These are phyloP conservation scores for Leptinotarsa texana DNA, from an alignment of 1,140 invertebrate species.

Conservation along the genomic window DNA sequence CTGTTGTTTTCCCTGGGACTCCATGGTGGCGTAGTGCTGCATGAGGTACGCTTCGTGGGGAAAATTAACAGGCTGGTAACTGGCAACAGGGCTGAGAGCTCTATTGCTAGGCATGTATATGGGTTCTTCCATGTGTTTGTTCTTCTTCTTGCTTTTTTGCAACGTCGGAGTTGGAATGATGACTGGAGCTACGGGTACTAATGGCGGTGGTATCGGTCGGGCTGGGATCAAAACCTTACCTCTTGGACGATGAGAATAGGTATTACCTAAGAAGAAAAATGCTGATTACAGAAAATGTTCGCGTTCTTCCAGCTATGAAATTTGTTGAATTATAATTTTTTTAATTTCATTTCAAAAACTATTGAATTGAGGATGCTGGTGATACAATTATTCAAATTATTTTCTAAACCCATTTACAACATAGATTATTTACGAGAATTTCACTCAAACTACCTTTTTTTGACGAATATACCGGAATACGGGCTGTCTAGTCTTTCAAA, in stretches of 20 bases:
- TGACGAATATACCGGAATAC: no score
- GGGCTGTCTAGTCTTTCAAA: no score
- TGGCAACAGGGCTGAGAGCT: slow-evolving; percentile 63
- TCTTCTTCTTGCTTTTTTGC: slow-evolving; percentile 47
- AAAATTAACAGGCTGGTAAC: slow-evolving; percentile 66
- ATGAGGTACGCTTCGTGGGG: slow-evolving; percentile 66
- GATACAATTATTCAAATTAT: no score
- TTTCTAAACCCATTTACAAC: no score
- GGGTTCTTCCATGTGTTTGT: slow-evolving; percentile 60
- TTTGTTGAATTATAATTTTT: no score
- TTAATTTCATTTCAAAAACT: no score
- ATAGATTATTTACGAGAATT: no score
- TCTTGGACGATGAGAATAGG: slow-evolving; percentile 48
- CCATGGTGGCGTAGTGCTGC: slow-evolving; percentile 64
- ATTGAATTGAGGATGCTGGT: no score
- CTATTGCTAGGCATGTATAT: slow-evolving; percentile 65
- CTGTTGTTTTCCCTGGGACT: slow-evolving; percentile 53
- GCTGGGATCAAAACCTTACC: slow-evolving; percentile 55
- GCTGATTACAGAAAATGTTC: background rate
- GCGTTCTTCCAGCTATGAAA: background rate
- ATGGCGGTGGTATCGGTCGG: slow-evolving; percentile 54
- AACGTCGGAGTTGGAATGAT: slow-evolving; percentile 47
- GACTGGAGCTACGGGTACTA: slow-evolving; percentile 51
- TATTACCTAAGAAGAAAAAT: slow-evolving; percentile 38
- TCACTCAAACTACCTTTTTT: no score